Evolutionary conservation across 2,888 invertebrate species (phyloP).

Genomic region (Aphidoletes aphidimyza): DNA sequence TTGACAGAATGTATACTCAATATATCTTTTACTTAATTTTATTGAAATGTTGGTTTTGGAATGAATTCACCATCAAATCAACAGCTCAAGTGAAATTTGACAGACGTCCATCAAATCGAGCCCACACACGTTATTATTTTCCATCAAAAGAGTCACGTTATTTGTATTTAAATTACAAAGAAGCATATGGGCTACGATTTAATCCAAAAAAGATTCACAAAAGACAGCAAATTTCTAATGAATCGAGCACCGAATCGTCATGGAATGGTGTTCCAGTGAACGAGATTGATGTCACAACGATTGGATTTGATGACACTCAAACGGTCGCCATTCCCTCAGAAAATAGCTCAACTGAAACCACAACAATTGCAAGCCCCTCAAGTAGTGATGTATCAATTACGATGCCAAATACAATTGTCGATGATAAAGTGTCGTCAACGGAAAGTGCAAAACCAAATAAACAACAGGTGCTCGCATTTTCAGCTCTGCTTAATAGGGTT

Average conservation of each 20-base stretch:
- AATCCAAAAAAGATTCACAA: constrained; percentile 56
- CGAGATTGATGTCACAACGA: neutral
- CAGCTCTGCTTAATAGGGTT: neutral
- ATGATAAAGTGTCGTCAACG: neutral
- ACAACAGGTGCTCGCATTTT: neutral
- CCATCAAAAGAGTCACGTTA: too few species aligned
- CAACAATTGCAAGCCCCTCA: neutral
- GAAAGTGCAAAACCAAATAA: neutral
- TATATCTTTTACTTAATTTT: neutral
- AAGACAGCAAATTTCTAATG: constrained; percentile 34
- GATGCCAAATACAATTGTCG: neutral
- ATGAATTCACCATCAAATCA: neutral
- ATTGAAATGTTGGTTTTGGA: neutral
- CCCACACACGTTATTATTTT: neutral
- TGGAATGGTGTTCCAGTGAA: neutral
- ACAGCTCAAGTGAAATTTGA: neutral
- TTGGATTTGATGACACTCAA: neutral
- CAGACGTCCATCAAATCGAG: neutral
- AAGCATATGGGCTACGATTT: constrained; percentile 57
- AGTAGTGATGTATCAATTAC: neutral
- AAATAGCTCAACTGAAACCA: neutral
- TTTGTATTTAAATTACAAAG: constrained; percentile 57
- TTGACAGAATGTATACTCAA: neutral
- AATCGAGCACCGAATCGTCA: neutral
- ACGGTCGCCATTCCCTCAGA: neutral